These are phyloP conservation scores for Mythimna ferrago DNA, from an alignment of 2,888 invertebrate species.

Conservation along the genomic window DNA sequence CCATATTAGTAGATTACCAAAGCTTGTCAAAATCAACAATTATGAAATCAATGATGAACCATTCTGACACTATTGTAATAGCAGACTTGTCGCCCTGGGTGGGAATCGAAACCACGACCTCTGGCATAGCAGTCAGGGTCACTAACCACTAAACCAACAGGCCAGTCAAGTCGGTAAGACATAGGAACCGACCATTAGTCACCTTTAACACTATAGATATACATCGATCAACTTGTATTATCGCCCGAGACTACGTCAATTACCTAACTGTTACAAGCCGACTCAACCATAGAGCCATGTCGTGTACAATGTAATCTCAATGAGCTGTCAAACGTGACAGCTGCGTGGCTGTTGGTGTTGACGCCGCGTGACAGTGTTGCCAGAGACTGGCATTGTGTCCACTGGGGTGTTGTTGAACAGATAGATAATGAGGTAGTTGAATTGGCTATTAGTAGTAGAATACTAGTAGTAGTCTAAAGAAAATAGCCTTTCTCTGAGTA, in stretches of 20 bases:
- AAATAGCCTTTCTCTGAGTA: not conserved
- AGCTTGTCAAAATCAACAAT: too few relatives aligned
- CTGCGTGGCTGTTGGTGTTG: slow-evolving; percentile 16
- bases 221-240: not conserved
- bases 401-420: slow-evolving; percentile 5
- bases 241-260: slow-evolving; percentile 13
- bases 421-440: not conserved
- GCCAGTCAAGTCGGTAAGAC: too few relatives aligned
- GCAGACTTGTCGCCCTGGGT: too few relatives aligned
- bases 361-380: slow-evolving; percentile 26
- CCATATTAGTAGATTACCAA: too few relatives aligned
- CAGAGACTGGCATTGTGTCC: slow-evolving; percentile 14
- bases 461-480: not conserved
- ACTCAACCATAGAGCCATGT: not conserved
- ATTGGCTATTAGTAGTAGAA: not conserved
- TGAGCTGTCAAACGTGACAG: slow-evolving; percentile 44
- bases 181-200: not conserved
- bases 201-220: not conserved
- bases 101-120: too few relatives aligned
- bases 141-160: too few relatives aligned
- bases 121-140: too few relatives aligned
- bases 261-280: slow-evolving; percentile 12
- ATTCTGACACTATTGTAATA: too few relatives aligned
- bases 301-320: slow-evolving; percentile 21
- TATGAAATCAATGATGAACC: too few relatives aligned